These are phyloP conservation scores for Patella depressa DNA, from an alignment of 2,888 invertebrate genomes.

Conservation along the genomic window DNA sequence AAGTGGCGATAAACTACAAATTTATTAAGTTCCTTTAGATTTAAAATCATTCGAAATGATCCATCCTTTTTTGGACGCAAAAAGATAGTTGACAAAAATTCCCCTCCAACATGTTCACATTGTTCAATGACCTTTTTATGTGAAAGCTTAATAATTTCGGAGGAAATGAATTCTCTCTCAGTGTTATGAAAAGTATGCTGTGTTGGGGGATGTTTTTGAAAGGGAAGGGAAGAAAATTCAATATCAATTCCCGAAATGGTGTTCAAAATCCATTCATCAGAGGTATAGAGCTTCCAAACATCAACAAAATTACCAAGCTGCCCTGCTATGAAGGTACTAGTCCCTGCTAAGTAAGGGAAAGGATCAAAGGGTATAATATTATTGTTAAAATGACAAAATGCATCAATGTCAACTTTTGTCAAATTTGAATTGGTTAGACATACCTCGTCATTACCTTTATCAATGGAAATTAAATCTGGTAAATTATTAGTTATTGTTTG, in stretches of 20 bases:
- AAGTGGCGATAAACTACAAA: slow-evolving; percentile 8
- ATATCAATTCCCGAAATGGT: background rate
- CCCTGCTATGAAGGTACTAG: background rate
- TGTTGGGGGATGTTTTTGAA: background rate
- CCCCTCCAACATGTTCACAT: background rate
- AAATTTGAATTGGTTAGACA: background rate
- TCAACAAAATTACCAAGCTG: background rate
- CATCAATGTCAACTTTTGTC: background rate
- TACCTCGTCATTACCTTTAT: background rate
- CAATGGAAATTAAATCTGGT: background rate
- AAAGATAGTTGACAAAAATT: slow-evolving; percentile 16
- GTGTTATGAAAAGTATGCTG: background rate
- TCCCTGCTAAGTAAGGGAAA: background rate
- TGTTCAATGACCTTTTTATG: background rate
- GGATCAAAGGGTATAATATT: background rate
- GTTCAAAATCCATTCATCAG: background rate
- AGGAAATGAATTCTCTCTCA: background rate
- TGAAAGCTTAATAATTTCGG: background rate
- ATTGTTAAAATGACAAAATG: background rate
- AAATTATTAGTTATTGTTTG: background rate
- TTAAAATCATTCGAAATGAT: slow-evolving; percentile 14
- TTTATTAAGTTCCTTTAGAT: slow-evolving; percentile 15
- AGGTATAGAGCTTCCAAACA: background rate
- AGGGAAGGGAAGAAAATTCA: background rate
- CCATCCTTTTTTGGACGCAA: slow-evolving; percentile 10